phyloP scores from a whole-genome alignment of 53 echinoderm and acorn worm species.

The Actinopyga echinites region DNA sequence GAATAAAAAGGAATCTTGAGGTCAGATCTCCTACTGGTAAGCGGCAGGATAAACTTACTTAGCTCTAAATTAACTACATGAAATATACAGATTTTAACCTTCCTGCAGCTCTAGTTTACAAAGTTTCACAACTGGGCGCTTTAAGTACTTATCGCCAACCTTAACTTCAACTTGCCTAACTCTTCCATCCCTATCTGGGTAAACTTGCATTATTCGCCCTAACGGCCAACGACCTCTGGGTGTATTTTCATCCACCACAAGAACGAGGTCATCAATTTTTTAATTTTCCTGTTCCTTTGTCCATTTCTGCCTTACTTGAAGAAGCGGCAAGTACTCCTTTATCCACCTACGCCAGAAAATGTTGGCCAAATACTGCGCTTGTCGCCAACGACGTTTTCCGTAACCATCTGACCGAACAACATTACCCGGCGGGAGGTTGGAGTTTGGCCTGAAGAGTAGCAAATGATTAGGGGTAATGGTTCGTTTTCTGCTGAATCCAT shows the following conservation, averaged over 20 bases:
- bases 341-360: constrained; percentile 64
- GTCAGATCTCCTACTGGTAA: no score
- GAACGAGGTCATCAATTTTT: constrained; percentile 47
- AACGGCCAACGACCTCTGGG: constrained; percentile 41
- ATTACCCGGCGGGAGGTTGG: constrained; percentile 27
- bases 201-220: background rate
- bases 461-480: constrained; percentile 61
- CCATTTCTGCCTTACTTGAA: constrained; percentile 61
- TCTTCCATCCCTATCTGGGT: background rate
- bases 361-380: constrained; percentile 51
- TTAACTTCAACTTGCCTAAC: constrained; percentile 7
- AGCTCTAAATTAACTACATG: no score
- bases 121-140: constrained; percentile 40
- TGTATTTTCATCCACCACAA: constrained; percentile 30
- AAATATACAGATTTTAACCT: no score
- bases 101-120: background rate
- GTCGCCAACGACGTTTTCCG: constrained; percentile 51
- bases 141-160: background rate
- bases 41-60: no score
- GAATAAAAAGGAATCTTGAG: no score
- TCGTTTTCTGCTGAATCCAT: constrained; percentile 39
- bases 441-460: constrained; percentile 32
- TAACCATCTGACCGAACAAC: constrained; percentile 39
- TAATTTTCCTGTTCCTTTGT: constrained; percentile 29
- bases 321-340: constrained; percentile 65